Evolutionary conservation across 2,888 invertebrate species (phyloP).

Genomic region (Brachynemurus nebulosus): DNA sequence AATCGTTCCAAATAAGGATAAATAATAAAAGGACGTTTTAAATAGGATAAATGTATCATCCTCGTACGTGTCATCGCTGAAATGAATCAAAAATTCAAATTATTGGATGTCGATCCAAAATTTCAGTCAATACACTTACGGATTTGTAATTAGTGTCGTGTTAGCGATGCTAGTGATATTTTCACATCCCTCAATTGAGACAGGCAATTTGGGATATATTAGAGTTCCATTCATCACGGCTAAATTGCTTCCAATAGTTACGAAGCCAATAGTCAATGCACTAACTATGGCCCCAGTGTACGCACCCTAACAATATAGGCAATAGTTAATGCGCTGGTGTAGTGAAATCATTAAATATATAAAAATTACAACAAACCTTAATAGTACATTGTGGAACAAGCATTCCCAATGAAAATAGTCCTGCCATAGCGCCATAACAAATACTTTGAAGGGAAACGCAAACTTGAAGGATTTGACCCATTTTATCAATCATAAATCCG

Average conservation of each 20-base stretch:
- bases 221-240: background rate
- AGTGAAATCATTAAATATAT: too few species aligned
- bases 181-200: background rate
- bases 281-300: background rate
- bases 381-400: background rate
- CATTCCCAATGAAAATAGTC: background rate
- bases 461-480: background rate
- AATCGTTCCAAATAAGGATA: too few species aligned
- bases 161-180: background rate
- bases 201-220: background rate
- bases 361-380: too few species aligned
- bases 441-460: background rate
- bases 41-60: too few species aligned
- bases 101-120: too few species aligned
- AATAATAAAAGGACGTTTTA: too few species aligned
- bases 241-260: background rate
- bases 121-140: too few species aligned
- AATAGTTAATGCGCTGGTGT: too few species aligned
- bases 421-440: background rate
- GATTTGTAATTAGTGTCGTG: too few species aligned
- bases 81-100: too few species aligned
- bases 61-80: too few species aligned
- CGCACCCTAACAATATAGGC: constrained; percentile 1
- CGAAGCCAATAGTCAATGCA: background rate
- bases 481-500: background rate